Percentiles rank a stretch among this genome's conserved stretches.
These are phyloP conservation scores for Stenurella melanura DNA, from an alignment of 2,888 invertebrate genomes.

Conservation along the genomic window DNA sequence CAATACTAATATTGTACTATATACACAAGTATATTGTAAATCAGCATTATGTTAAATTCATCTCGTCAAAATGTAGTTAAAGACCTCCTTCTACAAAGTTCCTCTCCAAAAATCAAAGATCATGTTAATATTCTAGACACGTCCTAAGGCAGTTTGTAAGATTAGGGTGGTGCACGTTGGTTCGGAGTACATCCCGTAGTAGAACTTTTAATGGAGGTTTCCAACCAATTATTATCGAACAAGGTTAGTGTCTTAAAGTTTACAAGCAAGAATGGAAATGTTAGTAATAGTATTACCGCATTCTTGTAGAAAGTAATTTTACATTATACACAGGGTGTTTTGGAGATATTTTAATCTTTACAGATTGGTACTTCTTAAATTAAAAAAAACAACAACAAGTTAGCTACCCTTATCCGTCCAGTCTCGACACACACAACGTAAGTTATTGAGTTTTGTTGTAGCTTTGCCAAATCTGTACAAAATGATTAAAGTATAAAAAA, in stretches of 20 bases:
- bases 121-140: constrained; percentile 22
- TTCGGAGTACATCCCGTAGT: constrained; percentile 12
- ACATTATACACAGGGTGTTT: no score
- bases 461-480: no score
- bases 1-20: no score
- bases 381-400: no score
- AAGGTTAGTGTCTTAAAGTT: constrained; percentile 4
- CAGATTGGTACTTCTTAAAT: no score
- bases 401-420: no score
- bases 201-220: constrained; percentile 30
- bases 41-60: neutral
- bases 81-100: constrained; percentile 4
- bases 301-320: neutral
- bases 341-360: no score
- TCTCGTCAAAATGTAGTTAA: constrained; percentile 21
- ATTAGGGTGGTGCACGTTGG: constrained; percentile 21
- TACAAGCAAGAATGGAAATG: neutral
- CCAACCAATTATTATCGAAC: constrained; percentile 34
- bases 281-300: neutral
- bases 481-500: no score
- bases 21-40: neutral
- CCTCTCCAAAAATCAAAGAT: constrained; percentile 29
- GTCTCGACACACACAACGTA: no score
- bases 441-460: no score
- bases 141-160: constrained; percentile 30